Evolutionary conservation across 2,797 vertebrate species (phyloP), one percentile per base, ranked within the genome.

Genomic region (Yasuhikotakia modesta): DNA sequence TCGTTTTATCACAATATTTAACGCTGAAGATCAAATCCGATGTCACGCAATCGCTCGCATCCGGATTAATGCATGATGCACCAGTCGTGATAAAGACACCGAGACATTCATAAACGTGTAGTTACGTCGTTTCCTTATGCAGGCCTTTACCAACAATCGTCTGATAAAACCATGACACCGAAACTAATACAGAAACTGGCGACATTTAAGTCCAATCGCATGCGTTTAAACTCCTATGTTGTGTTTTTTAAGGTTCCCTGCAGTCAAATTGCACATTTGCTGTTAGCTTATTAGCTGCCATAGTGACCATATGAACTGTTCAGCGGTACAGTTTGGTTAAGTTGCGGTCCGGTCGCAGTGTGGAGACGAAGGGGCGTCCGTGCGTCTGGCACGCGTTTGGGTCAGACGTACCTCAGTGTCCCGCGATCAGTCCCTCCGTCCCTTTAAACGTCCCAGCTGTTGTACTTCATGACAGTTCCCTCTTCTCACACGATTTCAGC

Each of bases 371-470:
- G 45, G 10, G n/a, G 17, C 7, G 50, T 24, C 21, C 24, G 46
- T n/a, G 11, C 10, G 19, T 45, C 48, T 43, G 46, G 65, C 13
- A 65, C 2, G 32, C 11, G 7, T 5, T 46, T 43, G 12, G 22
- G 64, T 45, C 1, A 55, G 19, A 64, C 50, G 63, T 77, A 83
- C 81, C 81, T 83, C 58, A 21, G 21, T 64, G 57, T 65, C 30
- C 63, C 73, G 55, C 52, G 78, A 72, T 73, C 60, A 50, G 52
- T 63, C 70, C 27, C 50, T 73, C 53, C 22, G 65, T 78, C 80
- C 78, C 81, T 83, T 83, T 83, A 83, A 80, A 80, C 50, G 27
- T 45, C 73, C 55, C 81, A 80, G 74, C 81, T 73, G 81, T 58
- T 79, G n/a, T n/a, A n/a, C 52, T 83, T 83, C 81, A 83, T 83